Percentiles rank a stretch among this genome's conserved stretches.
Evolutionary conservation across 2,113 vertebrate genomes (phyloP).

Genomic region (Rhinoptilus africanus): DNA sequence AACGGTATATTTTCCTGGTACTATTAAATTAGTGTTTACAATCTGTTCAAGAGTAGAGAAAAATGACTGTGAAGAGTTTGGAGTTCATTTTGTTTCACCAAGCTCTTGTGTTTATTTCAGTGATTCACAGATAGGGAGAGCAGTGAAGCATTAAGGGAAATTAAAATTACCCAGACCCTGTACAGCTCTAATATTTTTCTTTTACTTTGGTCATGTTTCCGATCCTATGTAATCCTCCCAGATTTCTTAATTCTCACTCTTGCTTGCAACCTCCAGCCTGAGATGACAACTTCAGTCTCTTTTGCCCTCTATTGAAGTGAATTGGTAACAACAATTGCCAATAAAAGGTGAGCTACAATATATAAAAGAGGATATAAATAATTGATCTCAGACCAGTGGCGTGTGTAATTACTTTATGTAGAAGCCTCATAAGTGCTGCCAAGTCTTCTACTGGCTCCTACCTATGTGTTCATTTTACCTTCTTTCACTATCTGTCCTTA

Average conservation of each 20-base stretch:
- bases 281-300: slow-evolving; percentile 66
- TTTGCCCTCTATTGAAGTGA: slow-evolving; percentile 73
- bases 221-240: slow-evolving; percentile 1
- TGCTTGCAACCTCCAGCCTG: neutral
- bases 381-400: slow-evolving; percentile 42
- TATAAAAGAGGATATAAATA: slow-evolving; percentile 49
- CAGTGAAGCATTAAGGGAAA: slow-evolving; percentile 11
- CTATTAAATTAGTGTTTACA: neutral
- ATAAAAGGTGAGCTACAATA: slow-evolving; percentile 23
- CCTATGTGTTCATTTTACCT: neutral
- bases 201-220: slow-evolving; percentile 25
- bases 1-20: neutral
- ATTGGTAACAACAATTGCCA: slow-evolving; percentile 62
- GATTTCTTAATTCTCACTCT: slow-evolving; percentile 31
- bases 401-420: slow-evolving; percentile 57
- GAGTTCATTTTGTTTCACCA: neutral
- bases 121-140: neutral
- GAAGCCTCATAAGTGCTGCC: neutral
- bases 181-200: slow-evolving; percentile 25
- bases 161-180: slow-evolving; percentile 19
- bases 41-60: neutral
- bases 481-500: neutral
- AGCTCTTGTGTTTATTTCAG: neutral
- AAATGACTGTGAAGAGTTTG: neutral
- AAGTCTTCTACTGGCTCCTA: slow-evolving; percentile 10